Evolutionary conservation across 2,113 vertebrate genomes (phyloP).

Genomic region (Brachyhypopomus occidentalis): DNA sequence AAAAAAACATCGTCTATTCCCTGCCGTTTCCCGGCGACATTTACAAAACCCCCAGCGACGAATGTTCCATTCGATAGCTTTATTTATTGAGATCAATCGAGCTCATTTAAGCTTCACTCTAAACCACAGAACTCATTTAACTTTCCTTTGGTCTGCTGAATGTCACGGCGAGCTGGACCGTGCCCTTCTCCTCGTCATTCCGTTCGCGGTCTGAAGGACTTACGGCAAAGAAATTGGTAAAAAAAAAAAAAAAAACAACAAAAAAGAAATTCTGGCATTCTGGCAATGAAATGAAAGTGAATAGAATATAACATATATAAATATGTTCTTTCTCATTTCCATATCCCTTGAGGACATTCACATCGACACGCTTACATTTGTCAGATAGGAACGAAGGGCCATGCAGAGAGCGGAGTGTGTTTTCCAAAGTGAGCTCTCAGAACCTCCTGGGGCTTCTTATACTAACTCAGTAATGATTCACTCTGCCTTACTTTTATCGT

Average conservation of each 20-base stretch:
- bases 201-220: conserved; percentile 31
- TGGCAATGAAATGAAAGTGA: conserved; percentile 14
- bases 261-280: background rate
- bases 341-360: conserved; percentile 27
- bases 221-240: too few relatives aligned
- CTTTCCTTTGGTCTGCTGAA: conserved; percentile 44
- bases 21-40: conserved; percentile 33
- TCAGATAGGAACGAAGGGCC: background rate
- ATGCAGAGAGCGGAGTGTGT: background rate
- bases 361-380: conserved; percentile 22
- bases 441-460: conserved; percentile 24
- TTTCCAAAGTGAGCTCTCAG: background rate
- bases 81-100: conserved; percentile 53
- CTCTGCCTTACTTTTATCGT: conserved; percentile 8
- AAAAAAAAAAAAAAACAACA: too few relatives aligned
- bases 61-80: conserved; percentile 42
- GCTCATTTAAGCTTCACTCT: conserved; percentile 49
- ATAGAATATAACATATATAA: conserved; percentile 21
- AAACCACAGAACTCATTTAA: conserved; percentile 47
- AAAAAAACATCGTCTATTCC: conserved; percentile 3
- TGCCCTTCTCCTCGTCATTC: background rate
- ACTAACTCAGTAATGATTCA: conserved; percentile 46
- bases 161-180: conserved; percentile 41
- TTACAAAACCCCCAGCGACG: conserved; percentile 30
- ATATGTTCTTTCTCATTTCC: conserved; percentile 19